Evolutionary conservation across 2,888 invertebrate species (phyloP).

Genomic region (Sylvicola cinctus): DNA sequence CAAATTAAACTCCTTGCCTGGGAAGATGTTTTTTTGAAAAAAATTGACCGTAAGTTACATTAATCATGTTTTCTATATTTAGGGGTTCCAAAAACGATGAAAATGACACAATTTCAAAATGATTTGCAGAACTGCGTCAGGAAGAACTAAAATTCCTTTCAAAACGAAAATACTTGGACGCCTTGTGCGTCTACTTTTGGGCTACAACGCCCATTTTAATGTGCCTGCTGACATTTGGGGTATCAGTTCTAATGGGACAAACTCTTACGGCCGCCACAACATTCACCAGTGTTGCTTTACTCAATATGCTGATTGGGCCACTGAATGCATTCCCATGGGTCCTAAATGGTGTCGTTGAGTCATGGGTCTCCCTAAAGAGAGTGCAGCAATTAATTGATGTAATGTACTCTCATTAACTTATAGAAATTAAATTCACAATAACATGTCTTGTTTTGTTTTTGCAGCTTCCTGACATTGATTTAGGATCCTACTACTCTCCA

Average conservation of each 20-base stretch:
- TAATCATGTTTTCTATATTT: no score
- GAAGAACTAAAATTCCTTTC: constrained; percentile 59
- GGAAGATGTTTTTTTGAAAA: constrained; percentile 68
- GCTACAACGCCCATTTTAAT: constrained; percentile 90
- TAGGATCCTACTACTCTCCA: constrained; percentile 19
- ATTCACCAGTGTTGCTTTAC: constrained; percentile 83
- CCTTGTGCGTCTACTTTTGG: constrained; percentile 96
- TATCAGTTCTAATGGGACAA: constrained; percentile 57
- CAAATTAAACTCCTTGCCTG: constrained; percentile 84
- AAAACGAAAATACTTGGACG: constrained; percentile 87
- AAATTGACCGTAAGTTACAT: constrained; percentile 41
- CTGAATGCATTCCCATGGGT: constrained; percentile 98
- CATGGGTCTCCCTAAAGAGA: constrained; percentile 82
- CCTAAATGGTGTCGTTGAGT: constrained; percentile 85
- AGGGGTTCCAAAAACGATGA: no score
- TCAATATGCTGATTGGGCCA: constrained; percentile 90
- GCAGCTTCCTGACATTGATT: constrained; percentile 29
- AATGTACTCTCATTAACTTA: no score
- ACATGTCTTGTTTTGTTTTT: no score
- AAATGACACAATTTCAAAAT: no score
- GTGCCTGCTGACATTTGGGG: constrained; percentile 61
- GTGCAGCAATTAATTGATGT: constrained; percentile 65
- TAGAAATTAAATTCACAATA: no score
- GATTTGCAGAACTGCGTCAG: constrained; percentile 34
- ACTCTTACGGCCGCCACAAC: constrained; percentile 72